A percentile compares a stretch with the other conserved stretches of the same genome.
These are phyloP conservation scores for Pempheris klunzingeri DNA, from an alignment of 2,797 vertebrate species.

Conservation along the genomic window DNA sequence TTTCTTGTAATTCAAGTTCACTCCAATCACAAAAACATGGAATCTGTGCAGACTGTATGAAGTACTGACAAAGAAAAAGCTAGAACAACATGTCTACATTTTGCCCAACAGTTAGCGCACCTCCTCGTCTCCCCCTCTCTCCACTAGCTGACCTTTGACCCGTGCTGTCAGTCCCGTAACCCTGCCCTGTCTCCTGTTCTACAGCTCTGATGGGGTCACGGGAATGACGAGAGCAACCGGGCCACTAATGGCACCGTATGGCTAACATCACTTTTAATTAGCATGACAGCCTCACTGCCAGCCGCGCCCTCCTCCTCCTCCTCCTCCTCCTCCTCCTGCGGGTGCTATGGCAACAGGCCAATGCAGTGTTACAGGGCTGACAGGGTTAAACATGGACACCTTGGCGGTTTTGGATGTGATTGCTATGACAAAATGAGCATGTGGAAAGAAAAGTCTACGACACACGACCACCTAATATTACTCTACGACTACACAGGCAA, in stretches of 20 bases:
- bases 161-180: constrained; percentile 54
- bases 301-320: constrained; percentile 37
- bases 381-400: constrained; percentile 55
- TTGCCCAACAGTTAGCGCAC: constrained; percentile 39
- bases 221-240: constrained; percentile 59
- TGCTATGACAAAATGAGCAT: constrained; percentile 32
- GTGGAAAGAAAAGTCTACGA: constrained; percentile 20
- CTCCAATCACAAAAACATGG: constrained; percentile 14
- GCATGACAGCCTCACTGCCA: constrained; percentile 68
- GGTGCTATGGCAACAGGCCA: constrained; percentile 69
- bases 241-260: constrained; percentile 73
- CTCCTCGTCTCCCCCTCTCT: constrained; percentile 23
- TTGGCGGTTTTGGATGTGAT: constrained; percentile 18
- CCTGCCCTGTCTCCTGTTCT: constrained; percentile 44
- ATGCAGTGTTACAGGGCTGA: constrained; percentile 19
- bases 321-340: constrained; percentile 22
- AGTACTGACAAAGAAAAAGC: neutral
- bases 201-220: constrained; percentile 62
- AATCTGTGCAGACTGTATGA: neutral
- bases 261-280: constrained; percentile 81
- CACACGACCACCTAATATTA: neutral
- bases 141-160: constrained; percentile 69
- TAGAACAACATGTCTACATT: constrained; percentile 61
- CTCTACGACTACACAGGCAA: neutral
- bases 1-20: constrained; percentile 27